Percentiles rank a stretch among this genome's conserved stretches.
These are phyloP conservation scores for Pygathrix nemaeus DNA, from an alignment of 2,113 vertebrate genomes.

Conservation along the genomic window DNA sequence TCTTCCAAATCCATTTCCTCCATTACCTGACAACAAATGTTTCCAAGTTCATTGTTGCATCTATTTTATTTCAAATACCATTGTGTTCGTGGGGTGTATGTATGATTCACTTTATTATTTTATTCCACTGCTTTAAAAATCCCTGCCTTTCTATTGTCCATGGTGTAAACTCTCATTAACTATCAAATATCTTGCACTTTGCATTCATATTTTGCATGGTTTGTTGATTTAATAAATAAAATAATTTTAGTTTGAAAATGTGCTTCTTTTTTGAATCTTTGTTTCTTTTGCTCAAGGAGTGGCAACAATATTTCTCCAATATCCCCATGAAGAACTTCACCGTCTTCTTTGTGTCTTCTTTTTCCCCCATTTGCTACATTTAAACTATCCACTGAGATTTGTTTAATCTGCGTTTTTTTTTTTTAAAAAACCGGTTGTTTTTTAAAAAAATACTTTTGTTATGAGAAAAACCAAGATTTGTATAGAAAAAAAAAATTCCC, in stretches of 20 bases:
- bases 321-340: background rate
- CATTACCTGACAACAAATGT: conserved; percentile 49
- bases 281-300: background rate
- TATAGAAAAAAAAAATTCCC: no score
- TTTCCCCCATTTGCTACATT: background rate
- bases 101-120: background rate
- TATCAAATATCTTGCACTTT: background rate
- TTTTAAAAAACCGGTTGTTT: background rate
- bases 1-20: background rate
- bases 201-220: background rate
- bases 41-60: background rate
- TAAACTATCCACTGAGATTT: background rate
- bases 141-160: background rate
- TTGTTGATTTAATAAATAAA: background rate
- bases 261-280: background rate
- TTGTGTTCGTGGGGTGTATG: background rate
- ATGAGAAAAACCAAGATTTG: no score
- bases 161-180: background rate
- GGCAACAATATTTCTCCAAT: background rate
- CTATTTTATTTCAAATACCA: background rate
- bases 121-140: background rate
- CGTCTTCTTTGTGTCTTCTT: background rate
- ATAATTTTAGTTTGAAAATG: background rate
- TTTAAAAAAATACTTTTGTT: background rate
- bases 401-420: background rate